Evolutionary conservation across 92 coral and sea anemone species (phyloP).

Genomic region (Porites divaricata): DNA sequence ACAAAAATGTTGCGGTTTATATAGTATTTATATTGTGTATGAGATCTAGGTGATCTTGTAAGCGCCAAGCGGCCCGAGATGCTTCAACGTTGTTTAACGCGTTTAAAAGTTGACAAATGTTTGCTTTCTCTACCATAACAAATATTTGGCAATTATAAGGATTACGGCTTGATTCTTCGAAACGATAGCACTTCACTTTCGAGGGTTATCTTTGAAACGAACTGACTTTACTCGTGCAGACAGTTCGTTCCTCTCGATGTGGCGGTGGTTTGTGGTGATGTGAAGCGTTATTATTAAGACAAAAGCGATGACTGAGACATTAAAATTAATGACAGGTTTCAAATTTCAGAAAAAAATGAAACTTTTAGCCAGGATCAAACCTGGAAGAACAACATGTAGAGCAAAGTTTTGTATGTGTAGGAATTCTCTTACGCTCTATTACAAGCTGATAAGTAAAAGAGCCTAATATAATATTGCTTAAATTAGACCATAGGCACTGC

Average conservation of each 20-base stretch:
- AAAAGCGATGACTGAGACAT: neutral
- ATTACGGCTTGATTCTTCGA: neutral
- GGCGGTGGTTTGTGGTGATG: neutral
- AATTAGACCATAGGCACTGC: too few relatives aligned
- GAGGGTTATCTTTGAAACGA: neutral
- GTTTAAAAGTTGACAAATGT: neutral
- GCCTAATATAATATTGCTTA: too few relatives aligned
- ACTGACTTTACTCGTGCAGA: neutral
- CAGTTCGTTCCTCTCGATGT: too few relatives aligned
- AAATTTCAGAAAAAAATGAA: neutral
- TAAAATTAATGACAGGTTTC: neutral
- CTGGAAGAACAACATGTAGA: neutral
- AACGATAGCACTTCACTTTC: neutral
- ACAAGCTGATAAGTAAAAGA: neutral
- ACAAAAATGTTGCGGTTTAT: neutral
- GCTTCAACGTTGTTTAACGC: neutral
- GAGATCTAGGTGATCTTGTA: neutral
- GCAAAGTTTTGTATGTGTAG: neutral
- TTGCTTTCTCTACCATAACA: neutral
- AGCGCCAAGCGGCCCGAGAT: neutral
- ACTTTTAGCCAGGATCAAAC: neutral
- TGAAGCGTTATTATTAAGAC: conserved; percentile 2
- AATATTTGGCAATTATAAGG: neutral
- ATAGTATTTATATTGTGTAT: neutral
- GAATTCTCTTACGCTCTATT: neutral